Conservation (phyloP, 2,113 vertebrate genomes). For the Pterophyllum scalare region DNA sequence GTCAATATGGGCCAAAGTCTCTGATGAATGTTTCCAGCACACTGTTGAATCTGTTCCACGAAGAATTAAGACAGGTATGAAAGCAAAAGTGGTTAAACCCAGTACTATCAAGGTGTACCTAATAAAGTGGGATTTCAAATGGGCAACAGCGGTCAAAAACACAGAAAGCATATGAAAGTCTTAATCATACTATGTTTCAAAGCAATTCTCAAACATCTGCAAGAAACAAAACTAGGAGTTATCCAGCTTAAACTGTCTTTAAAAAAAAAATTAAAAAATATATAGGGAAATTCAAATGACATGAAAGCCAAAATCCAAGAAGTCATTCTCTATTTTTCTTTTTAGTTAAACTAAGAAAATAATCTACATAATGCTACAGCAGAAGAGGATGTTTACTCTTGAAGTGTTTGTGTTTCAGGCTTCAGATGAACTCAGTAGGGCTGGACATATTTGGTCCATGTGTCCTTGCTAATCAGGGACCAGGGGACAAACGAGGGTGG, state of each 20-base stretch:
- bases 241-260: no score
- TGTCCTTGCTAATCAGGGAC: slow-evolving; percentile 46
- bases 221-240: background rate
- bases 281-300: background rate
- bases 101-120: background rate
- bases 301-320: background rate
- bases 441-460: background rate
- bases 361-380: background rate
- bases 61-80: background rate
- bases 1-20: no score
- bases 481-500: slow-evolving; percentile 10
- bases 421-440: slow-evolving; percentile 17
- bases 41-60: no score
- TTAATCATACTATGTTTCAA: background rate
- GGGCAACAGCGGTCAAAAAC: background rate
- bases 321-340: background rate
- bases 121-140: background rate
- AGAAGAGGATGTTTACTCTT: background rate
- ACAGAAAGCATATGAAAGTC: background rate
- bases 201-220: background rate
- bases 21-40: no score
- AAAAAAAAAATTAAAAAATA: no score
- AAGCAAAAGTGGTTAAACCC: background rate
- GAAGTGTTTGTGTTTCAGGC: background rate
- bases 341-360: background rate